Base-by-base conservation (phyloP, 2,113 vertebrate genomes). In the Thomomys bottae region DNA sequence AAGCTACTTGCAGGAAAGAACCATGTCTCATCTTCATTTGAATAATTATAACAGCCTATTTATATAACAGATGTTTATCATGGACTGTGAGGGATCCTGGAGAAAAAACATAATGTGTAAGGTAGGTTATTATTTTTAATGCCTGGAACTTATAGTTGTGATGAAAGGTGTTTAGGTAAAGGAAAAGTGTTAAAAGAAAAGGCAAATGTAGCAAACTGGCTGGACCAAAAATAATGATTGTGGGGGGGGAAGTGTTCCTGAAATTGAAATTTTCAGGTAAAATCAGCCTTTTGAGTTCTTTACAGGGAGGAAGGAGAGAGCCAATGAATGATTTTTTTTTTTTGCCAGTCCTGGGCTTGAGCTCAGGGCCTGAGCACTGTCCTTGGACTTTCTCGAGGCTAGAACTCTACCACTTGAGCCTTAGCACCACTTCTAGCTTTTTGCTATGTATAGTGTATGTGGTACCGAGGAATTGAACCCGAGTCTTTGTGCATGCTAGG, bases 21-120 rank as follows among this genome's bases (percentile, higher is more conserved):
- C 7, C 24, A 76, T 68, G 66, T 80, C 85, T 89, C 34, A 38
- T 12, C 90, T 92, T 80, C 66, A 84, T 84, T 59, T 89, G 71
- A 73, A 17, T 76, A 61, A 89, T 80, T 83, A 54, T 45, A 72
- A 72, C 8, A 88, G 34, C 59, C 36, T 23, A 36, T 77, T 82
- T 87, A 38, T 72, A 26, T 26, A 88, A 67, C 28, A 93, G 38
- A 80, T 30, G 3, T 90, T 78, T 92, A 70, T 30, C 63, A 26
- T 45, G 26, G 36, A 54, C 30, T 49, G 1, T 24, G 1, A 18
- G 20, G 66, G 36, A 75, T 54, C 61, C 61, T 30, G 26, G 2
- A 32, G 90, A 34, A 68, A 79, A 77, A 8, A 57, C n/a, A 4
- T 59, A 57, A 71, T 67, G 54, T 66, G 10, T 57, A 87, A 61